Evolutionary conservation across 2,113 vertebrate species (phyloP).

Genomic region (Tamias sibiricus): DNA sequence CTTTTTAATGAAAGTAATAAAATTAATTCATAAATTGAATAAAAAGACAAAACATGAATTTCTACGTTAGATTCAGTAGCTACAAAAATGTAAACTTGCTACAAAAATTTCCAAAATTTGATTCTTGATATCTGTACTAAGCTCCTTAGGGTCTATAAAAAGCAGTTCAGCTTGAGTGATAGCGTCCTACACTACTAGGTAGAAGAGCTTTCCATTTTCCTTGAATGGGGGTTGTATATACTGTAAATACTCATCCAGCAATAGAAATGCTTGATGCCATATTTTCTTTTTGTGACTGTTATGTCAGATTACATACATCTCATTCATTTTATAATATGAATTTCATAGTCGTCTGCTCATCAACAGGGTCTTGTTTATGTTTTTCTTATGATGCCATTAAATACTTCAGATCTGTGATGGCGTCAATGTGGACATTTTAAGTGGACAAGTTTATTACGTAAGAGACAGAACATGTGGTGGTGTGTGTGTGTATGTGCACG

Average conservation of each 20-base stretch:
- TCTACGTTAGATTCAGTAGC: background rate
- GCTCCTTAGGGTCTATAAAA: background rate
- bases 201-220: background rate
- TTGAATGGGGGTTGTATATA: background rate
- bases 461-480: background rate
- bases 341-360: background rate
- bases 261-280: background rate
- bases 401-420: background rate
- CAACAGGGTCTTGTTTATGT: background rate
- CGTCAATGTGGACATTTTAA: background rate
- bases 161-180: background rate
- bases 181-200: background rate
- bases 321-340: background rate
- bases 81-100: background rate
- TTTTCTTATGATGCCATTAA: background rate
- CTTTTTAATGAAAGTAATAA: background rate
- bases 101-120: background rate
- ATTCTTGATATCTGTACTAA: background rate
- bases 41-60: background rate
- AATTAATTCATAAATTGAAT: background rate
- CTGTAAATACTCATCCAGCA: background rate
- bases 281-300: background rate
- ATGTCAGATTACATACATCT: background rate
- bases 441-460: background rate
- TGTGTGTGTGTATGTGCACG: fast-evolving